Evolutionary conservation across 2,113 vertebrate species (phyloP).

Genomic region (Trichechus manatus): DNA sequence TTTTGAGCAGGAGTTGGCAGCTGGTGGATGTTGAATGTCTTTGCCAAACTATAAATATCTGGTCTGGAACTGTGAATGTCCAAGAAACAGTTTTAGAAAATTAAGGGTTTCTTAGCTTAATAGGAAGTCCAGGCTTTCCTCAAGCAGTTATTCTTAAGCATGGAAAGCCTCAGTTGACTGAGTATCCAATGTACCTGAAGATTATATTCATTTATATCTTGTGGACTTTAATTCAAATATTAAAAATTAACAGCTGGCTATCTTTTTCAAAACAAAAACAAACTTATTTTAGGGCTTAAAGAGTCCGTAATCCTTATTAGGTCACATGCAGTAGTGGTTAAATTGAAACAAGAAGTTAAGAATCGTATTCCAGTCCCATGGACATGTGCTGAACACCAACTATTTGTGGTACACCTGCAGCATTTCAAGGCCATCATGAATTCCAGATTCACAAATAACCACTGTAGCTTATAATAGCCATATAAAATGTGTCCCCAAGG

Average conservation of each 20-base stretch:
- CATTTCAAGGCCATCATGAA: not conserved
- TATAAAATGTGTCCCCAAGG: not conserved
- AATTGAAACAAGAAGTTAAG: not conserved
- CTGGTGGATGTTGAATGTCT: slow-evolving; percentile 20
- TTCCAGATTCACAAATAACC: not conserved
- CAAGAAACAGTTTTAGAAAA: slow-evolving; percentile 58
- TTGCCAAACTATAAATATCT: slow-evolving; percentile 73
- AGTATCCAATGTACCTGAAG: not conserved
- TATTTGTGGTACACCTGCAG: not conserved
- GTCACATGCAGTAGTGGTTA: not conserved
- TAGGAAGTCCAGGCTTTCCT: slow-evolving; percentile 49
- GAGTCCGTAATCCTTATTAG: not conserved
- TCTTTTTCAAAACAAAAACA: not conserved
- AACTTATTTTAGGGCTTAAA: not conserved
- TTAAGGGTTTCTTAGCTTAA: slow-evolving; percentile 54
- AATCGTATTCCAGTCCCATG: not conserved
- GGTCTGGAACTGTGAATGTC: slow-evolving; percentile 23
- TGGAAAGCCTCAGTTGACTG: not conserved
- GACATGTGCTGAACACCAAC: not conserved
- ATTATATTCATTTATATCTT: not conserved
- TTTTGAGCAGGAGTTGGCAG: slow-evolving; percentile 50
- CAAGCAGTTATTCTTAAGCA: not conserved
- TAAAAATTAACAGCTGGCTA: not conserved
- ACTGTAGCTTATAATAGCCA: not conserved
- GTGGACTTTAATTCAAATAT: not conserved